These are phyloP conservation scores for Metellina segmentata DNA, from an alignment of 2,888 invertebrate species.

Conservation along the genomic window DNA sequence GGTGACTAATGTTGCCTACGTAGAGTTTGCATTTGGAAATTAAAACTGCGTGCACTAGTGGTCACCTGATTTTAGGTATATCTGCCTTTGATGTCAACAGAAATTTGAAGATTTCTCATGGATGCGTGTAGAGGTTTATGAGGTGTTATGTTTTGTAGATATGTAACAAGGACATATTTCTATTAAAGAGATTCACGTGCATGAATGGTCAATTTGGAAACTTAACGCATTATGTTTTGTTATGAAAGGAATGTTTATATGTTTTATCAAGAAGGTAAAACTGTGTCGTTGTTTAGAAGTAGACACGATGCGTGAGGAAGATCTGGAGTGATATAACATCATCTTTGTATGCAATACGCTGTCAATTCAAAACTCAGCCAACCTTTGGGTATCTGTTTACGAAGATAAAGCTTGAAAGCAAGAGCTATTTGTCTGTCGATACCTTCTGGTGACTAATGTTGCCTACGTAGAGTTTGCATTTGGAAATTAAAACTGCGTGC, in stretches of 20 bases:
- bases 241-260: too few relatives aligned
- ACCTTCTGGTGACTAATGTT: neutral
- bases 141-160: too few relatives aligned
- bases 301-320: neutral
- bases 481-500: neutral
- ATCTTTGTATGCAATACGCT: neutral
- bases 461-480: neutral
- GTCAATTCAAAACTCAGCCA: neutral
- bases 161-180: too few relatives aligned
- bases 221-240: too few relatives aligned
- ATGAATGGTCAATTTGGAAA: too few relatives aligned
- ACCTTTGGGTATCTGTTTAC: neutral
- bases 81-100: too few relatives aligned
- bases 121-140: too few relatives aligned
- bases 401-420: neutral
- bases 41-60: neutral
- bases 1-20: neutral
- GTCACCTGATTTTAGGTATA: neutral
- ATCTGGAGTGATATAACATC: conserved; percentile 3
- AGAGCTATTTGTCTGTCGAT: neutral
- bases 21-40: neutral
- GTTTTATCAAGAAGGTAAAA: too few relatives aligned
- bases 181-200: too few relatives aligned
- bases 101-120: too few relatives aligned
- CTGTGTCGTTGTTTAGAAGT: neutral